Conservation (phyloP, 2,113 vertebrate species). For the Ifrita kowaldi region DNA sequence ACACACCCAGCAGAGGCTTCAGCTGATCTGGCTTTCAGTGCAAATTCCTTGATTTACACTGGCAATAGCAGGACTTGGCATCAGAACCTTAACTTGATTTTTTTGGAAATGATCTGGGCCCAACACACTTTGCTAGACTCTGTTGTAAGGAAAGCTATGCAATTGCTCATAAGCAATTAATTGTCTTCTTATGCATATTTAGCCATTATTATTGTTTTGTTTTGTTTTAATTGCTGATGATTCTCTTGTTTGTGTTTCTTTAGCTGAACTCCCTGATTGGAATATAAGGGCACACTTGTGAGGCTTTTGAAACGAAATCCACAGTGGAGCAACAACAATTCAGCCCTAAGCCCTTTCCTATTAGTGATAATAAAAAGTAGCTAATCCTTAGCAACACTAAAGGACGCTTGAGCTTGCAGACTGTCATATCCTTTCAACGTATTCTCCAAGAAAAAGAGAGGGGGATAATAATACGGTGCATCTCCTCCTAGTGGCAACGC, state of each 20-base stretch:
- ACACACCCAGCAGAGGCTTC: neutral
- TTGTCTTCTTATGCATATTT: neutral
- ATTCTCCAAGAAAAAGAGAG: neutral
- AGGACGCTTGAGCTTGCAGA: neutral
- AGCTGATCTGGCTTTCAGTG: neutral
- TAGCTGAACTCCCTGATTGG: neutral
- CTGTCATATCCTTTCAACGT: neutral
- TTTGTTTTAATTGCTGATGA: neutral
- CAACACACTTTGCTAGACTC: neutral
- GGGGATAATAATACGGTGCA: neutral
- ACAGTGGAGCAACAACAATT: neutral
- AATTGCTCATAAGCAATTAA: neutral
- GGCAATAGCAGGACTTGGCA: neutral
- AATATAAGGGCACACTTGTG: neutral
- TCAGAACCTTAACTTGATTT: neutral
- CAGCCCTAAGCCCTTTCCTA: slow-evolving; percentile 15
- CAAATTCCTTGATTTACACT: neutral
- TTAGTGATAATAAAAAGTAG: slow-evolving; percentile 40
- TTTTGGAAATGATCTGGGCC: neutral
- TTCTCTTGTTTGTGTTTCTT: neutral
- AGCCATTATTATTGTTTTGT: neutral
- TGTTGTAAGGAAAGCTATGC: neutral
- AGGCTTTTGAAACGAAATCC: slow-evolving; percentile 16
- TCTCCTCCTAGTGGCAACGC: slow-evolving; percentile 76
- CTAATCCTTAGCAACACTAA: slow-evolving; percentile 42